Percentiles rank a stretch among this genome's conserved stretches.
These are phyloP conservation scores for Ovis canadensis DNA, from an alignment of 2,113 vertebrate genomes.

Conservation along the genomic window DNA sequence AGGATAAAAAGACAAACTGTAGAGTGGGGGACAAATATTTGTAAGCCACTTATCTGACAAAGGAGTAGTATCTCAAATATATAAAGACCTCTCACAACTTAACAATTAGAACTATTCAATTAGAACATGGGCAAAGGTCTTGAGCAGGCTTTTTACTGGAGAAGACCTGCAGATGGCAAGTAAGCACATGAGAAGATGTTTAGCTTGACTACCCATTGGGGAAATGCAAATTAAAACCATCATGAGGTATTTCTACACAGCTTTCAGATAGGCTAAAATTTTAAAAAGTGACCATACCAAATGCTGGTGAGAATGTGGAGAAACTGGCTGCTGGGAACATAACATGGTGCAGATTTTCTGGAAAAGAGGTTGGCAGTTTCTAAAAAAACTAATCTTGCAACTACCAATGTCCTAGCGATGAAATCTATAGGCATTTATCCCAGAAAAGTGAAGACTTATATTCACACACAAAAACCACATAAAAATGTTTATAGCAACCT, in stretches of 20 bases:
- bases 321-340: neutral
- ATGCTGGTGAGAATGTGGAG: neutral
- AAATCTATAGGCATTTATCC: neutral
- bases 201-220: neutral
- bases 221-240: neutral
- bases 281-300: neutral
- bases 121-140: neutral
- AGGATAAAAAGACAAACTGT: neutral
- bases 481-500: neutral
- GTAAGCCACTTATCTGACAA: neutral
- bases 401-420: accelerated
- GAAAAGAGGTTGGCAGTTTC: neutral
- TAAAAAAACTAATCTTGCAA: neutral
- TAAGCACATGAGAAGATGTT: neutral
- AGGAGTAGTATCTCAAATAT: neutral
- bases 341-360: neutral
- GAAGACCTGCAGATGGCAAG: neutral
- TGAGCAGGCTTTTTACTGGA: neutral
- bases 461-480: neutral
- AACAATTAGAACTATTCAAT: neutral
- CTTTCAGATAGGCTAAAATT: neutral
- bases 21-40: neutral
- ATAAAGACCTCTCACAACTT: neutral
- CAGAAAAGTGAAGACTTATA: neutral
- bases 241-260: too few species aligned